These are phyloP conservation scores for Morbakka virulenta DNA, from an alignment of 30 jellyfish, hydroid and myxozoan genomes.

Conservation along the genomic window DNA sequence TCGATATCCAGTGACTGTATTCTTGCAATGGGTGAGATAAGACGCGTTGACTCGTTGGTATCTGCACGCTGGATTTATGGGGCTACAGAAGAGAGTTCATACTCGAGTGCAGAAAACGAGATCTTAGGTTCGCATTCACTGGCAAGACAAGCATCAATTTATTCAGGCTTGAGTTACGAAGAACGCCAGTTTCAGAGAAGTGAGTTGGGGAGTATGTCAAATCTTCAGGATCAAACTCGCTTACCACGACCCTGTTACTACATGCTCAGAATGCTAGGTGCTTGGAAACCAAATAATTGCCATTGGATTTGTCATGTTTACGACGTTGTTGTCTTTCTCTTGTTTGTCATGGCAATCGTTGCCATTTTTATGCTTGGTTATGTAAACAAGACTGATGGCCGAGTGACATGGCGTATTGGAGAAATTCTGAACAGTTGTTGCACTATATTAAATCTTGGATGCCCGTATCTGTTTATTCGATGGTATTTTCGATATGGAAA, in stretches of 20 bases:
- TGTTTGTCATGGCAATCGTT: background rate
- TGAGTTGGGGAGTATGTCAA: too few species aligned
- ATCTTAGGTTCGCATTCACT: too few species aligned
- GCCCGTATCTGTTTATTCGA: conserved; percentile 56
- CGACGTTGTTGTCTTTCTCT: background rate
- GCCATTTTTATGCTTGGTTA: conserved; percentile 14
- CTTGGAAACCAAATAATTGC: conserved; percentile 70
- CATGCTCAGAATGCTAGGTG: conserved; percentile 58
- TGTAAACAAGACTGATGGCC: conserved; percentile 20
- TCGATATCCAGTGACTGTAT: too few species aligned
- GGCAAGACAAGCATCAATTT: too few species aligned
- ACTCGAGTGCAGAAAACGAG: too few species aligned
- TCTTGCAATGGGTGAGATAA: too few species aligned
- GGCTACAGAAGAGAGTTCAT: too few species aligned
- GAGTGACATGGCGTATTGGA: conserved; percentile 33
- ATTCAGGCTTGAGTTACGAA: too few species aligned
- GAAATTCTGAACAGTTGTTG: conserved; percentile 52
- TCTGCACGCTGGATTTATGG: too few species aligned
- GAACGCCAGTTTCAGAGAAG: too few species aligned
- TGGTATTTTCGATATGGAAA: conserved; percentile 61
- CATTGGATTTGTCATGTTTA: conserved; percentile 23
- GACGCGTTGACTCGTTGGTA: too few species aligned
- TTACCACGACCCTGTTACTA: conserved; percentile 76
- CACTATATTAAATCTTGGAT: conserved; percentile 53
- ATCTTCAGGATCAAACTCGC: conserved; percentile 23